Evolutionary conservation across 2,113 vertebrate species (phyloP).

Genomic region (Egretta garzetta): DNA sequence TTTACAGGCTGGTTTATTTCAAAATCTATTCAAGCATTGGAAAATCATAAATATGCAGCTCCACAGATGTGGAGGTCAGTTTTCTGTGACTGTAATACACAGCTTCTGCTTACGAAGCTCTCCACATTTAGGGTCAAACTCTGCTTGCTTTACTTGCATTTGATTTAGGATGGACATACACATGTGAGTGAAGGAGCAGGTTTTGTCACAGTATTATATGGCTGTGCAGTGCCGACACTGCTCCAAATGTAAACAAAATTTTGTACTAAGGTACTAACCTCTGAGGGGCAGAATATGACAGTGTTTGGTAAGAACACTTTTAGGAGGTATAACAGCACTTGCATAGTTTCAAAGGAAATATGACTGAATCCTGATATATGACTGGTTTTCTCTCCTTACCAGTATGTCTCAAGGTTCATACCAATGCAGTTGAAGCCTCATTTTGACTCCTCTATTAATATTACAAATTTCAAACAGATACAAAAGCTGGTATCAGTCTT

Average conservation of each 20-base stretch:
- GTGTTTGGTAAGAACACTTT: neutral
- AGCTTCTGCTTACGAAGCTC: neutral
- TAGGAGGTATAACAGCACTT: neutral
- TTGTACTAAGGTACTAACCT: neutral
- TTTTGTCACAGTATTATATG: neutral
- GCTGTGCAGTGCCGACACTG: neutral
- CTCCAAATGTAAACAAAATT: neutral
- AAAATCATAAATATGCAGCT: constrained; percentile 38
- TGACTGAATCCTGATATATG: neutral
- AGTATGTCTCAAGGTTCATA: neutral
- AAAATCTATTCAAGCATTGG: neutral
- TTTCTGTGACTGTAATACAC: neutral
- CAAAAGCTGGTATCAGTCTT: neutral
- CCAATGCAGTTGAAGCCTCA: neutral
- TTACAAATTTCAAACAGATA: neutral
- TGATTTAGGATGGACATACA: neutral
- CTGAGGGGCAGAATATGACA: neutral
- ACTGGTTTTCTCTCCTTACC: neutral
- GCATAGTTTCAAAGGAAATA: neutral
- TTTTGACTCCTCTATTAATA: neutral
- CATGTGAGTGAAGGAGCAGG: neutral
- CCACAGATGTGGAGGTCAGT: neutral
- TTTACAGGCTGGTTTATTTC: constrained; percentile 21
- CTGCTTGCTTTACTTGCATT: neutral
- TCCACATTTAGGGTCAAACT: neutral